A percentile compares a stretch with the other conserved stretches of the same genome.
Conservation (phyloP, 2,888 invertebrate species). For the Punctoribates punctum region DNA sequence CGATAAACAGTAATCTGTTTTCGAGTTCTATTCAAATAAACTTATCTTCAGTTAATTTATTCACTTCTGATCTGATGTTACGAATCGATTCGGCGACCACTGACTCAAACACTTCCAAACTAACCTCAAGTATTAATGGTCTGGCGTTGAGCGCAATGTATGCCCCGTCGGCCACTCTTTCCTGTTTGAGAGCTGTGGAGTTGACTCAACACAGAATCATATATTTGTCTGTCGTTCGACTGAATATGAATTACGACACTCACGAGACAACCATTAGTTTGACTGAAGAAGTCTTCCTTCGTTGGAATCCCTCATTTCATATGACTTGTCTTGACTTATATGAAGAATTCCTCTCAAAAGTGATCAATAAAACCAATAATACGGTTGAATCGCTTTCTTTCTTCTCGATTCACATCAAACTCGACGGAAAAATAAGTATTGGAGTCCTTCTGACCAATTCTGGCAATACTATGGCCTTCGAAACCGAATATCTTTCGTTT, state of each 20-base stretch:
- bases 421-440: slow-evolving; percentile 44
- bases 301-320: slow-evolving; percentile 48
- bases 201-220: slow-evolving; percentile 33
- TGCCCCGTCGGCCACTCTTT: slow-evolving; percentile 39
- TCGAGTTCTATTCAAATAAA: slow-evolving; percentile 39
- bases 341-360: slow-evolving; percentile 40
- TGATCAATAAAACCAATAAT: slow-evolving; percentile 17
- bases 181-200: slow-evolving; percentile 38
- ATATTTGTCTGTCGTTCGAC: slow-evolving; percentile 42
- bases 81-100: slow-evolving; percentile 37
- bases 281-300: slow-evolving; percentile 45
- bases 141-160: slow-evolving; percentile 33
- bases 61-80: slow-evolving; percentile 40
- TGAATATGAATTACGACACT: slow-evolving; percentile 37
- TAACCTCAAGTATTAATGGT: slow-evolving; percentile 39
- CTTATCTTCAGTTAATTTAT: slow-evolving; percentile 41
- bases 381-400: neutral
- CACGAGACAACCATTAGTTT: slow-evolving; percentile 44
- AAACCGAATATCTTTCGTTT: slow-evolving; percentile 38
- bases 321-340: slow-evolving; percentile 45
- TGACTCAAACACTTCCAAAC: slow-evolving; percentile 39
- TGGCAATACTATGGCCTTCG: slow-evolving; percentile 41
- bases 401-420: slow-evolving; percentile 29
- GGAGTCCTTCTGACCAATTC: slow-evolving; percentile 43
- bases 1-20: slow-evolving; percentile 13